These are phyloP conservation scores for Mormyrus iriodes DNA, from an alignment of 2,113 vertebrate species.

Conservation along the genomic window DNA sequence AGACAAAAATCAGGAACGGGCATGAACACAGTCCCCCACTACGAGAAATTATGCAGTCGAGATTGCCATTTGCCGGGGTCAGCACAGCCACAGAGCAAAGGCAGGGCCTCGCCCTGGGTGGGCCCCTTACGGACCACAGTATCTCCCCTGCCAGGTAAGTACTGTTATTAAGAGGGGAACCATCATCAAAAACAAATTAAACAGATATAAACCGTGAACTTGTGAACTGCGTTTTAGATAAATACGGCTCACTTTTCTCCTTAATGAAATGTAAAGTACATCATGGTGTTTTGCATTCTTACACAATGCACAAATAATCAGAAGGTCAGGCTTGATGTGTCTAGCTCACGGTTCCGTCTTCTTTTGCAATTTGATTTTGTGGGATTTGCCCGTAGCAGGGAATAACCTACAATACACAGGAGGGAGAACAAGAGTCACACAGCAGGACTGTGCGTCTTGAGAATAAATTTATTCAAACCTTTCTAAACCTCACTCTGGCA, in stretches of 20 bases:
- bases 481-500: neutral
- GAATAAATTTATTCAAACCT: too few species aligned
- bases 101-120: neutral
- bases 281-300: neutral
- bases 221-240: neutral
- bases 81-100: neutral
- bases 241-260: neutral
- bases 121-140: neutral
- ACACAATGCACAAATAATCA: neutral
- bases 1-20: neutral
- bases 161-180: too few species aligned
- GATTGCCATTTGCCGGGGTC: neutral
- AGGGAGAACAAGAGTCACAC: neutral
- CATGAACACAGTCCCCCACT: neutral
- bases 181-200: neutral
- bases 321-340: neutral
- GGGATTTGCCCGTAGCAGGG: neutral
- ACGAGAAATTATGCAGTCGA: neutral
- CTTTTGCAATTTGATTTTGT: neutral
- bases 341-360: neutral
- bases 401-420: neutral
- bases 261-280: neutral
- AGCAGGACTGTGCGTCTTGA: too few species aligned
- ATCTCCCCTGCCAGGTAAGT: neutral
- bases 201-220: neutral